Evolutionary conservation across 2,888 invertebrate species (phyloP).

Genomic region (Molorchus minor): DNA sequence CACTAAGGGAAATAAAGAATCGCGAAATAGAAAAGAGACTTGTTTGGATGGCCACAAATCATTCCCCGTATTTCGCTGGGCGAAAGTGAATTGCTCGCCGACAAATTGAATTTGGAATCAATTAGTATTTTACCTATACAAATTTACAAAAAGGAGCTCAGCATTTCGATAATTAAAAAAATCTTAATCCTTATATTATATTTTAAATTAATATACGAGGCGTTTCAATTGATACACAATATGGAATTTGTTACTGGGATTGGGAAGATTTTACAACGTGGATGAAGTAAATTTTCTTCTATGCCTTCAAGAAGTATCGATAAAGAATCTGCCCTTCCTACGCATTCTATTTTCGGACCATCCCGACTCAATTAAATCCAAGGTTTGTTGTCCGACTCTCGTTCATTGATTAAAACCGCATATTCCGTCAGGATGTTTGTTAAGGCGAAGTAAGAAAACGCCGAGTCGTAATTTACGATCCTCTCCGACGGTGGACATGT

Average conservation of each 20-base stretch:
- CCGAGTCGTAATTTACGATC: constrained; percentile 56
- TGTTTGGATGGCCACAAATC: constrained; percentile 62
- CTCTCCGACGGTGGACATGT: constrained; percentile 55
- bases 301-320: no score
- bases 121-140: constrained; percentile 15
- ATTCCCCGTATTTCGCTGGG: constrained; percentile 52
- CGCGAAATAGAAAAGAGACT: constrained; percentile 62
- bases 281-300: no score
- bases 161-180: no score
- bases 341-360: constrained; percentile 10
- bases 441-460: constrained; percentile 23
- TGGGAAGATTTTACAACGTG: no score
- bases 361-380: constrained; percentile 25
- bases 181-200: no score
- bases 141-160: no score
- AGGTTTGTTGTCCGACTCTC: constrained; percentile 22
- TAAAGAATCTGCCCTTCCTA: neutral
- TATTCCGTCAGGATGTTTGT: constrained; percentile 28
- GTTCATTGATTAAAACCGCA: constrained; percentile 31
- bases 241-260: no score
- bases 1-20: constrained; percentile 61
- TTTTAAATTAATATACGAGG: no score
- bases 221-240: no score
- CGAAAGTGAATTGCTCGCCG: constrained; percentile 55
- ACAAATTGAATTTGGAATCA: constrained; percentile 31